Conservation (phyloP, 2,888 invertebrate species). For the Dascillus cervinus region DNA sequence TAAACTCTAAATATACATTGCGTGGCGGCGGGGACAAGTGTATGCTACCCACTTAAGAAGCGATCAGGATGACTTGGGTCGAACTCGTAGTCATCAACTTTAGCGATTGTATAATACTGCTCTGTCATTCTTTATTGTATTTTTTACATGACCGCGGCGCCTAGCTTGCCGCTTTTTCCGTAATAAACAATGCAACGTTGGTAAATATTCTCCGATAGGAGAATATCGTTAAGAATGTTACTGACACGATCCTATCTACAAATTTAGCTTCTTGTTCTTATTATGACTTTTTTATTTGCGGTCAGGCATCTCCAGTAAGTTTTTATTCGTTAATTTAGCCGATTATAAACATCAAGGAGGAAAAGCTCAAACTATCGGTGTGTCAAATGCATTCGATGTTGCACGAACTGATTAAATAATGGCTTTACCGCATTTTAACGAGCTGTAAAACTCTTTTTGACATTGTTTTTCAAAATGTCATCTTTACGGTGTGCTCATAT, state of each 20-base stretch:
- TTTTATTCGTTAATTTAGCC: too few relatives aligned
- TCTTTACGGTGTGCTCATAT: too few relatives aligned
- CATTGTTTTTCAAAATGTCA: too few relatives aligned
- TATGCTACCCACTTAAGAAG: slow-evolving; percentile 10
- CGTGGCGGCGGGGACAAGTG: not conserved
- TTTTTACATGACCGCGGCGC: slow-evolving; percentile 7
- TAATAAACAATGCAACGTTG: slow-evolving; percentile 12
- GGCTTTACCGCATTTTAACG: too few relatives aligned
- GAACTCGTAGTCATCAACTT: slow-evolving; percentile 14
- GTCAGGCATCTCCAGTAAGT: too few relatives aligned
- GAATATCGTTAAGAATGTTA: slow-evolving; percentile 10
- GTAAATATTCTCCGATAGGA: slow-evolving; percentile 10
- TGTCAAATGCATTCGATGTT: too few relatives aligned
- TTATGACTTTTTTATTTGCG: too few relatives aligned
- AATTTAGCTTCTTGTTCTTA: not conserved
- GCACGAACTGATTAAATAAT: too few relatives aligned
- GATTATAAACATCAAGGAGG: too few relatives aligned
- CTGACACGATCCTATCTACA: slow-evolving; percentile 11
- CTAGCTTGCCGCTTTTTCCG: slow-evolving; percentile 10
- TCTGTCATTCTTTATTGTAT: slow-evolving; percentile 15
- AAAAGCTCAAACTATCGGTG: too few relatives aligned
- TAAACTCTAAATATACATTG: slow-evolving; percentile 12
- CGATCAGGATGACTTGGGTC: slow-evolving; percentile 12
- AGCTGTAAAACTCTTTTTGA: too few relatives aligned
- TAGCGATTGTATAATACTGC: slow-evolving; percentile 14